Conservation (phyloP, 2,113 vertebrate species). For the Chitala chitala region DNA sequence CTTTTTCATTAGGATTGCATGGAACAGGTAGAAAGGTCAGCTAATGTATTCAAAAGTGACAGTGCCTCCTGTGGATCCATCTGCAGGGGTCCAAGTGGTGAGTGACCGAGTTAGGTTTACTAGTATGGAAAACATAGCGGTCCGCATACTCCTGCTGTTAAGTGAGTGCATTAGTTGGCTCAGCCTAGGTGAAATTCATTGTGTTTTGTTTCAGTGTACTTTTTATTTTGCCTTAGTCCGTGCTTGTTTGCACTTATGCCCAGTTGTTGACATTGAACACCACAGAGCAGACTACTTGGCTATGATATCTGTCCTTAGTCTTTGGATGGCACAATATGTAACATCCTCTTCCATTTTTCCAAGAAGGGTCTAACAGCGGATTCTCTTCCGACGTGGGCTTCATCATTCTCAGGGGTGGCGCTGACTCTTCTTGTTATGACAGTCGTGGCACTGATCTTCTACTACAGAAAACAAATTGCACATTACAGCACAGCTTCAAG, state of each 20-base stretch:
- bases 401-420: constrained; percentile 52
- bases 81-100: constrained; percentile 29
- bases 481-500: constrained; percentile 56
- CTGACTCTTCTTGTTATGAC: constrained; percentile 31
- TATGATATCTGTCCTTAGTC: not conserved
- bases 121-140: not conserved
- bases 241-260: no score
- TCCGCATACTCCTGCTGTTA: not conserved
- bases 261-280: no score
- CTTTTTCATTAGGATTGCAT: constrained; percentile 39
- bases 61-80: constrained; percentile 42
- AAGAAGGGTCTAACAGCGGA: constrained; percentile 17
- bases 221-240: no score
- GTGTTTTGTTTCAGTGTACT: no score
- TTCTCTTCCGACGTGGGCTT: constrained; percentile 37
- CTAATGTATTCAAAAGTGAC: constrained; percentile 30
- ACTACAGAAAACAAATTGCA: constrained; percentile 62
- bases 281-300: not conserved
- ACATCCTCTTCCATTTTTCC: not conserved
- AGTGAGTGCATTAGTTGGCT: not conserved
- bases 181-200: not conserved
- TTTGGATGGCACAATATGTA: not conserved
- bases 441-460: constrained; percentile 34
- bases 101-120: constrained; percentile 14
- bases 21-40: constrained; percentile 32